Base-by-base conservation (phyloP, 30 jellyfish, hydroid and myxozoan genomes). In the Haliclystus octoradiatus region DNA sequence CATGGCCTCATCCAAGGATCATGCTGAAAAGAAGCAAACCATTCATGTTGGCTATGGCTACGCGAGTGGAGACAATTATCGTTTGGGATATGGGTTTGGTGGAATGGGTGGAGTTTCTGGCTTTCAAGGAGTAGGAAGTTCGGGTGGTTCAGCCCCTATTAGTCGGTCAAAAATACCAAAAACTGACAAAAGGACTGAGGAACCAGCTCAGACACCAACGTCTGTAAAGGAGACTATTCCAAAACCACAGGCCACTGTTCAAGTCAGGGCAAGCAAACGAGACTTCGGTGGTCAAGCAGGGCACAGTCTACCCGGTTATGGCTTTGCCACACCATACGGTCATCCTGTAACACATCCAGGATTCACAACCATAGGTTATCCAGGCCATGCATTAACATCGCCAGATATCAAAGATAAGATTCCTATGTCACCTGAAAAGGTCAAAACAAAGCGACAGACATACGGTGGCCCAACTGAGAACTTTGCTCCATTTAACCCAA, bases 21-120 rank as follows among this genome's bases (percentile, higher is more conserved):
- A 71, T 63, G 27, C 35, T 34, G 84, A 87, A 76, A 89, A 89
- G 79, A 89, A 89, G 53, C 98, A 89, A 51, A 89, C 98, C 62
- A 89, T 89, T 23, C 98, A 89, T 75, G 98, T 89, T n/a, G 98
- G 98, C 0, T 89, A 89, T 40, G 98, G 98, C 24, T 89, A 89
- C 61, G 98, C 98, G 33, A 89, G 98, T 68, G 98, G 98, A 19
- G 98, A 89, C 46, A 89, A 89, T 66, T 89, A 89, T 81, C 84
- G 98, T 52, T 73, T 89, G 31, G 98, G 98, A 1, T 89, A 81
- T 35, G 98, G 98, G 1, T 63, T 81, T 26, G 98, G 98, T 15
- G 98, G 98, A 26, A 89, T 89, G 98, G 98, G 98, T 14, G 98
- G 98, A 35, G 98, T 89, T 9, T 74, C 83, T 31, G 98, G 95